These are phyloP conservation scores for Polyodon spathula DNA, from an alignment of 2,113 vertebrate genomes.

Conservation along the genomic window DNA sequence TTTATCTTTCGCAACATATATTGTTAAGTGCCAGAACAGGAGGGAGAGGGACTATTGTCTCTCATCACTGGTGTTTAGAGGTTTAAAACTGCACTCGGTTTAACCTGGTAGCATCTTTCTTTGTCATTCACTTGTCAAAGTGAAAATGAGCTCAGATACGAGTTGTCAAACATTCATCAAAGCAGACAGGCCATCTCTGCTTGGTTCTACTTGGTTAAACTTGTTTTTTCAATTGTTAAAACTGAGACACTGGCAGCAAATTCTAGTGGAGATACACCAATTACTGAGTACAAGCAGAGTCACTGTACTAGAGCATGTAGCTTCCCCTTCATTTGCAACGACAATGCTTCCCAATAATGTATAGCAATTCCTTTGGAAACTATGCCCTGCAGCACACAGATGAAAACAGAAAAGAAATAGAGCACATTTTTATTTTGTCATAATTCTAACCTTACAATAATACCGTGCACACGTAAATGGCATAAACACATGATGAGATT, in stretches of 20 bases:
- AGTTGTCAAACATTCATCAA: slow-evolving; percentile 81
- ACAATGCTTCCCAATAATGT: slow-evolving; percentile 61
- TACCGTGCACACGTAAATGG: neutral
- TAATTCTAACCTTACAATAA: slow-evolving; percentile 30
- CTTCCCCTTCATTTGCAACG: slow-evolving; percentile 47
- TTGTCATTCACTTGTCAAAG: slow-evolving; percentile 77
- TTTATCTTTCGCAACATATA: slow-evolving; percentile 22
- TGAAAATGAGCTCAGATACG: slow-evolving; percentile 54
- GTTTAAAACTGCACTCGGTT: slow-evolving; percentile 60
- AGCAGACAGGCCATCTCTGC: slow-evolving; percentile 58
- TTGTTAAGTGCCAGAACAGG: slow-evolving; percentile 1
- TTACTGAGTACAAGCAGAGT: slow-evolving; percentile 67
- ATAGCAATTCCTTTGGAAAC: slow-evolving; percentile 58
- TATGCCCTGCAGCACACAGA: slow-evolving; percentile 40
- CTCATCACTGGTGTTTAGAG: neutral
- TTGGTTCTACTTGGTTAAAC: slow-evolving; percentile 69
- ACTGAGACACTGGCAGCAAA: slow-evolving; percentile 65
- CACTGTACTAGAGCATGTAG: slow-evolving; percentile 56
- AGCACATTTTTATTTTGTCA: slow-evolving; percentile 22
- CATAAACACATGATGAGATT: slow-evolving; percentile 18
- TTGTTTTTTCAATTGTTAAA: slow-evolving; percentile 75
- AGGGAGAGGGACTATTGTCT: neutral
- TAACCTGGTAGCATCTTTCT: slow-evolving; percentile 80
- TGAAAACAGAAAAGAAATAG: slow-evolving; percentile 38
- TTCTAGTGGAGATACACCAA: slow-evolving; percentile 75